These are phyloP conservation scores for Ploceus nigricollis DNA, from an alignment of 2,113 vertebrate species.

Conservation along the genomic window DNA sequence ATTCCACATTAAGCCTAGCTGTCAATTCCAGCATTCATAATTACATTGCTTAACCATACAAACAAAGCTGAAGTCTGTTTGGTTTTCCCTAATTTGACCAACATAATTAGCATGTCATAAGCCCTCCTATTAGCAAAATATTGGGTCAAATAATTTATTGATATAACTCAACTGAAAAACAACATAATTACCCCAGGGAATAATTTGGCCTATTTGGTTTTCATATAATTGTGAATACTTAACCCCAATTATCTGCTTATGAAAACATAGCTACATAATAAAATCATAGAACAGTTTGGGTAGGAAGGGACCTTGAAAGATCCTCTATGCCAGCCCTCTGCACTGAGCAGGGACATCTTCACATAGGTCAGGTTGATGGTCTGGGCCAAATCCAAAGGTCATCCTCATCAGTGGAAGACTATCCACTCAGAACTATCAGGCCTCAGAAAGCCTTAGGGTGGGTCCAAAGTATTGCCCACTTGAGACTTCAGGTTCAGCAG, in stretches of 20 bases:
- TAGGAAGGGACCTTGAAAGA: not conserved
- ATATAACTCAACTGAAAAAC: not conserved
- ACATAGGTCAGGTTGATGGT: not conserved
- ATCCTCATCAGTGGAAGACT: not conserved
- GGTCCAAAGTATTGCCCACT: not conserved
- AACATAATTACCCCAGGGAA: conserved; percentile 3
- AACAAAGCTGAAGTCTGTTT: conserved; percentile 40
- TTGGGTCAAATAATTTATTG: not conserved
- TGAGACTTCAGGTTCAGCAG: not conserved
- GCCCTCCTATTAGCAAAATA: conserved; percentile 28
- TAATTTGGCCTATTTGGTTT: conserved; percentile 9
- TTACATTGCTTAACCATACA: conserved; percentile 17
- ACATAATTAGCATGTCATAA: conserved; percentile 34
- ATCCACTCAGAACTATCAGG: too few relatives aligned
- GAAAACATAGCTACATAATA: not conserved
- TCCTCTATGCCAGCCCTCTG: not conserved
- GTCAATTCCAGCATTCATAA: conserved; percentile 28
- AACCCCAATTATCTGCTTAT: not conserved
- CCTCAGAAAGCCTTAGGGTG: not conserved
- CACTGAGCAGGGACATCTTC: not conserved
- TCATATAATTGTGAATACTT: not conserved
- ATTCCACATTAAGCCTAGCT: conserved; percentile 2
- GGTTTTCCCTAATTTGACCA: conserved; percentile 31
- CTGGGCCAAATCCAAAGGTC: not conserved
- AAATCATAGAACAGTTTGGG: not conserved